Base-by-base conservation (phyloP, 2,888 invertebrate species). In the Tinea semifulvella region DNA sequence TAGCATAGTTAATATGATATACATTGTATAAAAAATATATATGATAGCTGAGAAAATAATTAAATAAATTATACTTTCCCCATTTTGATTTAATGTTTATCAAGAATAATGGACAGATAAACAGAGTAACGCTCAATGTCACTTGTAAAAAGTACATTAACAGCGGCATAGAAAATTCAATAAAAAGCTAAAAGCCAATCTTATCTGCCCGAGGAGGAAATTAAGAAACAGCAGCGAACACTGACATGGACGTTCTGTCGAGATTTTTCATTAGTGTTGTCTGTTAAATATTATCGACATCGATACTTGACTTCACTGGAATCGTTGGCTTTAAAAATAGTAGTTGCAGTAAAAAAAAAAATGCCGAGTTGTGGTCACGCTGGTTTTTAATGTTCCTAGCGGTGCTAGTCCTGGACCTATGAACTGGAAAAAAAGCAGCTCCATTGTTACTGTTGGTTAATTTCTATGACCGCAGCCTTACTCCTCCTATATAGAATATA, bases 111-210 rank as follows among this genome's bases (percentile, higher is more conserved):
- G 8, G 25, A 7, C 25, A 25, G 25, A 25, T 7, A 25, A 25
- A 25, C 8, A 7, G 6, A 25, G 25, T 25, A 25, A n/a, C n/a
- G n/a, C n/a, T 38, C 5, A 35, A 18, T 7, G 39, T 45, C 27
- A 39, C 14, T 44, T 36, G 66, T 73, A 71, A 75, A n/a, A 65
- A 67, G 68, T 62, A 53, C 64, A 68, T 47, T 49, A 46, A 49
- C 31, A 20, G 22, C 42, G 44, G 69, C 68, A 71, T 58, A 74
- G 77, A 75, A 77, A 80, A 80, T 75, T 80, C 77, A 79, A 80
- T 80, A 80, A 80, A 80, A 80, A 79, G 72, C 80, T 77, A 75
- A 80, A 80, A 79, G 80, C 80, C 77, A 79, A 77, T 79, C 79
- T 80, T 80, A 80, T 80, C 80, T 76, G 59, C 50, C 61, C 60